These are phyloP conservation scores for Caiman crocodilus DNA, from an alignment of 2,797 vertebrate species.

Conservation along the genomic window DNA sequence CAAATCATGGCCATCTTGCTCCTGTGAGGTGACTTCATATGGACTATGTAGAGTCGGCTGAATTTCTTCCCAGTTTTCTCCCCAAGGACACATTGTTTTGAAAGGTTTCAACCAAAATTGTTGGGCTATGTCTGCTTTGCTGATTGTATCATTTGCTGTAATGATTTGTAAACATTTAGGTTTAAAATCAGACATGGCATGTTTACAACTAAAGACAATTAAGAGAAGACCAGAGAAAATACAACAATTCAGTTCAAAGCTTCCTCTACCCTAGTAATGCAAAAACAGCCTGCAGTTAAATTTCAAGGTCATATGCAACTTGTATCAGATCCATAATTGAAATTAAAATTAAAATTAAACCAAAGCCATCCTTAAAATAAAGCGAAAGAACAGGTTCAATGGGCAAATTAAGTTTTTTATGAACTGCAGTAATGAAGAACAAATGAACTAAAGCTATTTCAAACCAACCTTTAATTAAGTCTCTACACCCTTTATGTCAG, in stretches of 20 bases:
- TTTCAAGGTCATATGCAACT: neutral
- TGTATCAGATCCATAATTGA: constrained; percentile 30
- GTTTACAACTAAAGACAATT: neutral
- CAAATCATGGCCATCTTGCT: neutral
- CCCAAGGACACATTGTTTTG: neutral
- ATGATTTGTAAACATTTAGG: neutral
- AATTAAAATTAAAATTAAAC: constrained; percentile 15
- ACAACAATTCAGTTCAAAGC: neutral
- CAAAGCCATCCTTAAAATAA: constrained; percentile 17
- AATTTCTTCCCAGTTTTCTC: neutral
- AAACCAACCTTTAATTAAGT: constrained; percentile 40
- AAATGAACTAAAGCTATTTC: constrained; percentile 50
- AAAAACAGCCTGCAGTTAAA: neutral
- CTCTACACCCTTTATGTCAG: neutral
- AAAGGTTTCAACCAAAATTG: neutral
- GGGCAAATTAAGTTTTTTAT: constrained; percentile 48
- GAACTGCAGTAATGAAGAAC: constrained; percentile 26
- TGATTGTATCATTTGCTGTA: neutral
- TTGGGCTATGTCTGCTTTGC: neutral
- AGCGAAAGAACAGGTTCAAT: constrained; percentile 21
- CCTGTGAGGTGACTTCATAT: neutral
- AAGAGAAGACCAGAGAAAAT: neutral
- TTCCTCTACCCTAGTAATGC: neutral
- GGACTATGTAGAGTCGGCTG: neutral
- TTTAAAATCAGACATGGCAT: neutral